Percentiles rank a stretch among this genome's conserved stretches.
Evolutionary conservation across 2,113 vertebrate species (phyloP).

Genomic region (Prionailurus viverrinus): DNA sequence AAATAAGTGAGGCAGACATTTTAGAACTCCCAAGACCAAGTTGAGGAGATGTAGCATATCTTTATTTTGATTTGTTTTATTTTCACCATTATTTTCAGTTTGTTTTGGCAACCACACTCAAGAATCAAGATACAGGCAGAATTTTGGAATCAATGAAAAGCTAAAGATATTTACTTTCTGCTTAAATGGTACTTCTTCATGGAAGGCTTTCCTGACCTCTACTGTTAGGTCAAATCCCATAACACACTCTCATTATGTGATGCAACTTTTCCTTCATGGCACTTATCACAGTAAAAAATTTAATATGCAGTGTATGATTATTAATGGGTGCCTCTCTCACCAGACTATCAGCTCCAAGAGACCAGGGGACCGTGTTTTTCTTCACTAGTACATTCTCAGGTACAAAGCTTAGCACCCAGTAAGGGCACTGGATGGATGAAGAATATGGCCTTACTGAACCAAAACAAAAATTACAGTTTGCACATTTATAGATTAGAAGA

Average conservation of each 20-base stretch:
- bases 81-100: conserved; percentile 31
- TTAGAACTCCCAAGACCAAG: not conserved
- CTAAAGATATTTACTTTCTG: not conserved
- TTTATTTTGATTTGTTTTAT: conserved; percentile 59
- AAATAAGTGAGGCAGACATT: conserved; percentile 15
- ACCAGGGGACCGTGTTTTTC: not conserved
- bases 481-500: not conserved
- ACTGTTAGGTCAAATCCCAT: not conserved
- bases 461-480: not conserved
- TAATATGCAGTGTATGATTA: not conserved
- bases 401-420: not conserved
- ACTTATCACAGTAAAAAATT: not conserved
- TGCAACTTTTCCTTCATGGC: not conserved
- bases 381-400: not conserved
- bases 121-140: not conserved
- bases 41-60: not conserved
- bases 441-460: not conserved
- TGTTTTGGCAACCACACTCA: conserved; percentile 20
- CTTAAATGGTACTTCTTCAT: not conserved
- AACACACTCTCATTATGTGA: not conserved
- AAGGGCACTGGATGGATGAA: not conserved
- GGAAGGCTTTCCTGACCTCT: not conserved
- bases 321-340: not conserved
- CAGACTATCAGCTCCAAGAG: not conserved
- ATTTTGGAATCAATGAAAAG: not conserved